These are phyloP conservation scores for Sebastes diaconus DNA, from an alignment of 2,797 vertebrate genomes.

Conservation along the genomic window DNA sequence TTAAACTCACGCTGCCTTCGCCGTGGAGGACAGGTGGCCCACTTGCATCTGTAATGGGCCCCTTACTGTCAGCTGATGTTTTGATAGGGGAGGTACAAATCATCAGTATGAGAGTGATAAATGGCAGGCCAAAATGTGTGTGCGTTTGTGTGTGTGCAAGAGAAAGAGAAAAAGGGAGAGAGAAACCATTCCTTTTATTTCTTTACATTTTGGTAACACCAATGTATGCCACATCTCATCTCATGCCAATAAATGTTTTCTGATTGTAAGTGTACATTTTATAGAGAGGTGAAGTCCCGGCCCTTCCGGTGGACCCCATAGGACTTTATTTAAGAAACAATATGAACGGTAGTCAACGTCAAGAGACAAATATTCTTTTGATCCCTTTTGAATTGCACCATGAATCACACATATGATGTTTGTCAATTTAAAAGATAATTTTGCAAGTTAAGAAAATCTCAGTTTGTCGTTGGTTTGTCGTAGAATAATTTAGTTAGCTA, in stretches of 20 bases:
- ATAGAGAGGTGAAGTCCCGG: neutral
- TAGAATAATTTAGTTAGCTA: too few species aligned
- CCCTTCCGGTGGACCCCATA: too few species aligned
- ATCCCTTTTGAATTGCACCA: too few species aligned
- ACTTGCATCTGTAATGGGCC: constrained; percentile 30
- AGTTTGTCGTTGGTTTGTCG: too few species aligned
- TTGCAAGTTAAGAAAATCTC: too few species aligned
- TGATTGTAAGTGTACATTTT: neutral
- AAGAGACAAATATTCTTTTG: too few species aligned
- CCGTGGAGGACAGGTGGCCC: constrained; percentile 62
- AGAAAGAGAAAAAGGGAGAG: neutral
- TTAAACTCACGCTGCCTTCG: constrained; percentile 52
- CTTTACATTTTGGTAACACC: neutral
- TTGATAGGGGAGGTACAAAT: constrained; percentile 27
- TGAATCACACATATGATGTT: too few species aligned
- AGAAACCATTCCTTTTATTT: neutral
- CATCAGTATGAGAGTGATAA: constrained; percentile 34
- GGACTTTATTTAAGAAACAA: too few species aligned
- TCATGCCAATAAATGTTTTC: neutral
- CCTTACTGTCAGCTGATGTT: constrained; percentile 42
- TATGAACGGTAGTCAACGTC: too few species aligned
- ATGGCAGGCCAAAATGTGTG: neutral
- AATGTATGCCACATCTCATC: neutral
- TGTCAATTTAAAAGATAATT: too few species aligned
- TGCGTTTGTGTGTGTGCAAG: neutral